Base-by-base conservation (phyloP, 2,888 invertebrate genomes). In the Cacoxenus indagator region DNA sequence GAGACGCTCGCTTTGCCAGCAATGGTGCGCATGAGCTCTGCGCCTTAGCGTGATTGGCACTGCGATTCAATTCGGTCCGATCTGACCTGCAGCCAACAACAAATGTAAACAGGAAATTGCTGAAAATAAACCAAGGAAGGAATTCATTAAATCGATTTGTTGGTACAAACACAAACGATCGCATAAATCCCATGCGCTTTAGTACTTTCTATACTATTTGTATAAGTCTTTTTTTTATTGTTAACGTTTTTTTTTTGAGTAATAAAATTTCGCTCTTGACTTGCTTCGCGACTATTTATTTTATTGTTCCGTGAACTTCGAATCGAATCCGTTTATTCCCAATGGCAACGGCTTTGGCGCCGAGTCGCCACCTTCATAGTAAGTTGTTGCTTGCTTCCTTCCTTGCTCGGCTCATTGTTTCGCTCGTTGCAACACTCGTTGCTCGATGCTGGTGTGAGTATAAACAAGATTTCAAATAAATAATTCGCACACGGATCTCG, bases 81-180 rank as follows among this genome's bases (percentile, higher is more conserved):
- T 19, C 5, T 5, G 22, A 51, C 62, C 67, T 74, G 22, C 31
- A 26, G 54, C 65, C 74, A 73, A 74, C 69, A 71, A 71, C 17
- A 48, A 48, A 66, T 57, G 70, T 74, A 74, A 74, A 74, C 74
- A 74, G 74, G 74, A 74, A 70, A 72, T 31, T 31, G 17, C 11
- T 24, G 37, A 11, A 27, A 72, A 73, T 65, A 22, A 9, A 43
- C 68, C 70, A 64, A 61, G 67, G 57, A 70, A 74, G 67, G 70
- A 72, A 70, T 67, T 55, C 51, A 37, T 65, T 19, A 11, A 26
- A 70, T 57, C 31, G n/a, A n/a, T n/a, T n/a, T n/a, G 19, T 24
- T 46, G 4, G n/a, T 46, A 17, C 26, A 26, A 9, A 24, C 24
- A 54, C 26, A 54, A 31, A 31, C 31, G 31, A n/a, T n/a, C 31